These are phyloP conservation scores for Pterocles burchelli DNA, from an alignment of 2,113 vertebrate genomes.

Conservation along the genomic window DNA sequence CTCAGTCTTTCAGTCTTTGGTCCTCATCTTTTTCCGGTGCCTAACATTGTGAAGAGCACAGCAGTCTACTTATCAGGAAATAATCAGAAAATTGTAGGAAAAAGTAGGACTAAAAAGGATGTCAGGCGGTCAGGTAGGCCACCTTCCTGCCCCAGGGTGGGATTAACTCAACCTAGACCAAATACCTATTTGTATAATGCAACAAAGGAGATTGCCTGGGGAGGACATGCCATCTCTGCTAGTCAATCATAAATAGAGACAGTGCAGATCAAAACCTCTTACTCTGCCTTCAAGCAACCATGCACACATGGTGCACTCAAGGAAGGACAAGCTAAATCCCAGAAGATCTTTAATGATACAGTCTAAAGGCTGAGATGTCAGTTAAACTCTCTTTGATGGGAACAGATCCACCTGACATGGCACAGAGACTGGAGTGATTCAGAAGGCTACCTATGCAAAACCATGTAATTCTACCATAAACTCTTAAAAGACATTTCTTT, in stretches of 20 bases:
- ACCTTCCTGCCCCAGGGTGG: slow-evolving; percentile 13
- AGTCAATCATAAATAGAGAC: slow-evolving; percentile 65
- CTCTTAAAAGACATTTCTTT: background rate
- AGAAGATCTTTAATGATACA: slow-evolving; percentile 16
- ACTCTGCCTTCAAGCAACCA: slow-evolving; percentile 11
- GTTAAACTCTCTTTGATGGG: background rate
- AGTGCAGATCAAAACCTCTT: slow-evolving; percentile 31
- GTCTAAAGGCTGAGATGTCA: slow-evolving; percentile 16
- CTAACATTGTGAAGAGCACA: background rate
- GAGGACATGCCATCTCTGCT: slow-evolving; percentile 16
- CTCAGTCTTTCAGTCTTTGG: background rate
- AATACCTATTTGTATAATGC: slow-evolving; percentile 51
- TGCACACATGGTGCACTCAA: background rate
- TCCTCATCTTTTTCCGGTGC: background rate
- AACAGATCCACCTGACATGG: background rate
- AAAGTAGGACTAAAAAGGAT: slow-evolving; percentile 10
- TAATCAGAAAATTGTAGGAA: slow-evolving; percentile 2
- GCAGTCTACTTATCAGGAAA: background rate
- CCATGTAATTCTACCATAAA: background rate
- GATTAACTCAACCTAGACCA: slow-evolving; percentile 48
- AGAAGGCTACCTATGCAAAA: background rate
- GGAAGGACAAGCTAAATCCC: slow-evolving; percentile 38
- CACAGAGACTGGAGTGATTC: background rate
- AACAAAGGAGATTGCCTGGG: slow-evolving; percentile 25
- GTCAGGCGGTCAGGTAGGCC: slow-evolving; percentile 41